Conservation (phyloP, 2,113 vertebrate species). For the Vulpes lagopus region DNA sequence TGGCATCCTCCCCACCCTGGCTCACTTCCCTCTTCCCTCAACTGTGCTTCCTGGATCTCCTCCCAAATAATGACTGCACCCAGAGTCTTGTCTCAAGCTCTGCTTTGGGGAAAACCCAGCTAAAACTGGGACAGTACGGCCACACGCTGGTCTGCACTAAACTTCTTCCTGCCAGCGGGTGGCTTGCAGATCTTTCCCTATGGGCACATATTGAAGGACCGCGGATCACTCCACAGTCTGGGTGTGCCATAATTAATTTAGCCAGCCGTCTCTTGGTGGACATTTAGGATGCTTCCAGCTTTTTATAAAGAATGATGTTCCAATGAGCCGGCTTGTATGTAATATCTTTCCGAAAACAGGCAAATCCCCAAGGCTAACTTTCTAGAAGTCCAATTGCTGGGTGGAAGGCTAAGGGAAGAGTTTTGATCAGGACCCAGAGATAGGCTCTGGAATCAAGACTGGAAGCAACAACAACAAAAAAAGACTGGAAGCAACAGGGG, state of each 20-base stretch:
- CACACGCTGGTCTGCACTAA: not conserved
- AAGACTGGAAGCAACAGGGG: not conserved
- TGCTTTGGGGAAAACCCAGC: not conserved
- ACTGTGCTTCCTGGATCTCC: not conserved
- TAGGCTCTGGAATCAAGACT: not conserved
- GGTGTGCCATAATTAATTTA: not conserved
- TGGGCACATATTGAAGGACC: not conserved
- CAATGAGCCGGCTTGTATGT: not conserved
- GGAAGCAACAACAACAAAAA: not conserved
- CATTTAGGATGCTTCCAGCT: not conserved
- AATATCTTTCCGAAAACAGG: not conserved
- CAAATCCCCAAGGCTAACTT: not conserved
- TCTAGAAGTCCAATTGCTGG: conserved; percentile 36
- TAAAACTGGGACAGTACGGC: not conserved
- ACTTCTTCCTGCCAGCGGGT: not conserved
- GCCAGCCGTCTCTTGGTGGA: not conserved
- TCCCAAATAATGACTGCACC: conserved; percentile 4
- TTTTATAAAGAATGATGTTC: not conserved
- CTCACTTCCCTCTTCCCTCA: not conserved
- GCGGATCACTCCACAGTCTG: not conserved
- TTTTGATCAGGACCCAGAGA: not conserved
- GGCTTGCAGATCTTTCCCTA: not conserved
- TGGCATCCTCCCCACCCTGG: not conserved
- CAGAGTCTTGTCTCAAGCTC: conserved; percentile 3
- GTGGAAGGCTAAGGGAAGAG: conserved; percentile 21